Conservation (phyloP, 1,140 invertebrate genomes). For the Heliconius eleuchia region DNA sequence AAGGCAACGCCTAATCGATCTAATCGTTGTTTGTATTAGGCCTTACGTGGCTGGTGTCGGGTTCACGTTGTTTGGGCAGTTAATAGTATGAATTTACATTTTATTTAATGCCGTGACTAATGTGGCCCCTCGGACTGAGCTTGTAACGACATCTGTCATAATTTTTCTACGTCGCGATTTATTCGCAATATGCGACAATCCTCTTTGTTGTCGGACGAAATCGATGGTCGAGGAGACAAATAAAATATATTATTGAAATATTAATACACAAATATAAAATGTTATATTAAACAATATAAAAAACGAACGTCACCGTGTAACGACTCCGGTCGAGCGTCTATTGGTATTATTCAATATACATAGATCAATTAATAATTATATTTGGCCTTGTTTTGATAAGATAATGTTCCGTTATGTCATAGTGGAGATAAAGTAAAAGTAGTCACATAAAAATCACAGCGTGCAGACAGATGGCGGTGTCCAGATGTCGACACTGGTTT, state of each 20-base stretch:
- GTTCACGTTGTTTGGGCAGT: conserved; percentile 57
- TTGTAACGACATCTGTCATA: conserved; percentile 73
- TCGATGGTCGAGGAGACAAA: conserved; percentile 47
- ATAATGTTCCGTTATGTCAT: conserved; percentile 56
- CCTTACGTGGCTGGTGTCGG: conserved; percentile 42
- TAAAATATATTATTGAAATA: conserved; percentile 63
- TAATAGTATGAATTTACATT: conserved; percentile 64
- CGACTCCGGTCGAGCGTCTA: background rate
- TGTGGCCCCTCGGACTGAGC: conserved; percentile 48
- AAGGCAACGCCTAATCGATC: conserved; percentile 18
- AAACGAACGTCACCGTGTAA: background rate
- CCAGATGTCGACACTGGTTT: conserved; percentile 51
- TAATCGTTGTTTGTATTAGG: conserved; percentile 53
- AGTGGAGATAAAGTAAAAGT: conserved; percentile 54
- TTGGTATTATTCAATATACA: conserved; percentile 28
- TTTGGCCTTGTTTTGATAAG: conserved; percentile 53
- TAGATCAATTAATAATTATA: conserved; percentile 61
- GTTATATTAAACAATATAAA: conserved; percentile 43
- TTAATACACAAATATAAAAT: conserved; percentile 52
- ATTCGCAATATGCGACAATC: conserved; percentile 72
- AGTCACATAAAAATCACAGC: conserved; percentile 65
- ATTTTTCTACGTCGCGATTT: conserved; percentile 80
- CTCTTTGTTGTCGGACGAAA: conserved; percentile 59
- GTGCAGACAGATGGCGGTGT: conserved; percentile 55
- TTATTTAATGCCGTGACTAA: conserved; percentile 75